Evolutionary conservation across 2,797 vertebrate genomes (phyloP), one percentile per base, ranked within the genome.

Genomic region (Lagocephalus sceleratus): DNA sequence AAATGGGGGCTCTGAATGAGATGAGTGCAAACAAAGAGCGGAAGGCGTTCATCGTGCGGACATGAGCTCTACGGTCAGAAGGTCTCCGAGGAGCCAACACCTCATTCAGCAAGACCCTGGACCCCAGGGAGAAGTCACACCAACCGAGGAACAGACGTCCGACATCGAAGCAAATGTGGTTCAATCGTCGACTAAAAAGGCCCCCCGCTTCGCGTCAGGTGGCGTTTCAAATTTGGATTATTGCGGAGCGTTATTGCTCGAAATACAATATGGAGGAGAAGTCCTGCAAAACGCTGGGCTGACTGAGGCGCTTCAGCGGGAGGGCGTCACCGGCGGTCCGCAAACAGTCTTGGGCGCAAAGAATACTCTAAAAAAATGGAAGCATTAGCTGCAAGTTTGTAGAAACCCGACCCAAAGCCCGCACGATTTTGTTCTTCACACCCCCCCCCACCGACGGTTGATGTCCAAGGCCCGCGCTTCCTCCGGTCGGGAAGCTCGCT

Each of bases 211-310:
- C 1, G 16, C 1, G 21, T 55, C 45, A 48, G 32, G 32, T 0
- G 32, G 20, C 19, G n/a, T 48, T 55, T 56, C n/a, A 47, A 51
- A 23, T 54, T 46, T 57, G 45, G 61, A 68, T 79, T 82, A 85
- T 79, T 79, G 81, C 84, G 1, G 78, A 78, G 78, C 73, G 60
- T 75, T 71, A 78, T 66, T 76, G 78, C 83, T 87, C 79, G 60
- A 67, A 75, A 71, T 78, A 83, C 80, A 76, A 75, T 59, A 65
- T 62, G 41, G 44, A 40, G 66, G 73, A 74, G 55, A 71, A 38
- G 15, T 69, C 32, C 66, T 63, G 62, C 20, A 9, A 54, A 44
- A 19, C 43, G 67, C 29, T 47, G 54, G 68, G 42, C 35, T 19
- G 41, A 57, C 41, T 32, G 46, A 32, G 22, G 26, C 49, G 39